Evolutionary conservation across 1,140 invertebrate genomes (phyloP).

Genomic region (Fopius arisanus): DNA sequence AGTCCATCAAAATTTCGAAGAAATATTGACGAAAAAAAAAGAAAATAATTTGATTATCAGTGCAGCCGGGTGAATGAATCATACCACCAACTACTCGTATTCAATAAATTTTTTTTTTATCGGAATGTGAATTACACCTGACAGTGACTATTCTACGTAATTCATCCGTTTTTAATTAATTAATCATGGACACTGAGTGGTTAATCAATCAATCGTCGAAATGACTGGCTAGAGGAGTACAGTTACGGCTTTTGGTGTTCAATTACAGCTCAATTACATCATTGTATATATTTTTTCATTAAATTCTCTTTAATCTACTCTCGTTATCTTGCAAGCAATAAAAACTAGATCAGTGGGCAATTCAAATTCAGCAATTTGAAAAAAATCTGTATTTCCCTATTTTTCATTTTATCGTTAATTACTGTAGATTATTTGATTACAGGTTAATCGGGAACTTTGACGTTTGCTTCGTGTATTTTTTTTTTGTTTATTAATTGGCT

Average conservation of each 20-base stretch:
- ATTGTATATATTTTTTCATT: slow-evolving; percentile 24
- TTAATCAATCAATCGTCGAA: slow-evolving; percentile 33
- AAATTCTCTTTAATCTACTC: slow-evolving; percentile 8
- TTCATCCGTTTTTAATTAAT: slow-evolving; percentile 18
- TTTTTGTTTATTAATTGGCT: background rate
- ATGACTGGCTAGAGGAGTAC: slow-evolving; percentile 37
- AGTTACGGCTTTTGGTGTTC: slow-evolving; percentile 63
- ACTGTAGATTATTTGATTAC: background rate
- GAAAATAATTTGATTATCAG: background rate
- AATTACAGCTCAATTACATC: slow-evolving; percentile 60
- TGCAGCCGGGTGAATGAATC: background rate
- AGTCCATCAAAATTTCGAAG: too few relatives aligned
- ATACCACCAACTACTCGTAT: background rate
- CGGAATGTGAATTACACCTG: background rate
- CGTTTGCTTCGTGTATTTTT: background rate
- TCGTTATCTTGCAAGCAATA: slow-evolving; percentile 10
- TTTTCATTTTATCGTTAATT: background rate
- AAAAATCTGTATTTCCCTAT: background rate
- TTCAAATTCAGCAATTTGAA: slow-evolving; percentile 1
- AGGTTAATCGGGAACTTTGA: background rate
- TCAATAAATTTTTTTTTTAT: slow-evolving; percentile 12
- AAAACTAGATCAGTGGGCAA: background rate
- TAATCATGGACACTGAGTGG: slow-evolving; percentile 28
- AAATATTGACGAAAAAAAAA: too few relatives aligned
- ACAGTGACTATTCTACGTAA: slow-evolving; percentile 17